A percentile compares a stretch with the other conserved stretches of the same genome.
These are phyloP conservation scores for Hydractinia echinata DNA, from an alignment of 30 jellyfish, hydroid and myxozoan species.

Conservation along the genomic window DNA sequence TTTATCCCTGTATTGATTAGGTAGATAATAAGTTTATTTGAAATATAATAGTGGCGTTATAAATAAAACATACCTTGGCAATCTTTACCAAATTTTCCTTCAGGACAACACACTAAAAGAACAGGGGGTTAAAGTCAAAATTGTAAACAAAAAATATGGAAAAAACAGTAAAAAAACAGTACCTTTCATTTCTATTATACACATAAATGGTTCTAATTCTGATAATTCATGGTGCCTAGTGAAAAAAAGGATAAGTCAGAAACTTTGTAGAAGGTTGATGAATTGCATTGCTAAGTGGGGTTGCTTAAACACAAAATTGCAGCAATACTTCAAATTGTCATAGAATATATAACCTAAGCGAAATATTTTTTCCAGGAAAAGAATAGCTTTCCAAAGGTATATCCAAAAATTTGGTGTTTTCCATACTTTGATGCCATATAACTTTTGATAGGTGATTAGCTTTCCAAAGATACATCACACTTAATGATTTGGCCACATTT, in stretches of 20 bases:
- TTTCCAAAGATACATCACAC: too few relatives aligned
- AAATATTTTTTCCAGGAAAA: background rate
- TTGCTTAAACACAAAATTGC: background rate
- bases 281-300: too few relatives aligned
- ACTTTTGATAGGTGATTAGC: too few relatives aligned
- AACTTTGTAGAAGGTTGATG: too few relatives aligned
- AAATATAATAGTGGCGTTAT: background rate
- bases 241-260: background rate
- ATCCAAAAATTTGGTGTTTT: background rate
- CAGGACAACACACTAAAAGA: constrained; percentile 91
- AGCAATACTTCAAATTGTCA: background rate
- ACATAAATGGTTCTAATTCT: constrained; percentile 41
- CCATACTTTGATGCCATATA: too few relatives aligned
- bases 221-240: constrained; percentile 69
- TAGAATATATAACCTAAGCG: background rate
- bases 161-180: background rate
- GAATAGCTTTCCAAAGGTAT: background rate
- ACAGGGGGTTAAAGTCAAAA: background rate
- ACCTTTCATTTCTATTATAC: constrained; percentile 80
- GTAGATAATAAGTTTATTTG: too few relatives aligned
- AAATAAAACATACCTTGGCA: constrained; percentile 69
- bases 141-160: background rate
- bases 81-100: constrained; percentile 66
- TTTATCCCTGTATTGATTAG: background rate
- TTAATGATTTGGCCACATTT: too few relatives aligned